Conservation (phyloP, 2,888 invertebrate genomes). For the Leptopilina syphax region DNA sequence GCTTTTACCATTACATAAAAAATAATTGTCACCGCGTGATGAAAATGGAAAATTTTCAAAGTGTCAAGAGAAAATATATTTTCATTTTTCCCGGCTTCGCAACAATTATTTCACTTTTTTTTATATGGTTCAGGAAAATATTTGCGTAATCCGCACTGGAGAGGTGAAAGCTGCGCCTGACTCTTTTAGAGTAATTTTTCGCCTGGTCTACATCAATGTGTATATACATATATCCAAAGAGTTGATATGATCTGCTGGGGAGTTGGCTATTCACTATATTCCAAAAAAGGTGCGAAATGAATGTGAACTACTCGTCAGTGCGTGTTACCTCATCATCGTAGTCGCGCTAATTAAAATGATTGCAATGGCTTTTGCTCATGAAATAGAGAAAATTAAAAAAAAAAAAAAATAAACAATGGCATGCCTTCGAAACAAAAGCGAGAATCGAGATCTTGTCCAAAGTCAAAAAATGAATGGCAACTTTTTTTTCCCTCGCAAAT, state of each 20-base stretch:
- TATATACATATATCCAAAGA: not conserved
- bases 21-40: too few relatives aligned
- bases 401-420: constrained; percentile 29
- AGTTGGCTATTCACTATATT: constrained; percentile 18
- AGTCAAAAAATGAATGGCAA: not conserved
- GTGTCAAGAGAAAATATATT: too few relatives aligned
- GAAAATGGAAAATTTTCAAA: too few relatives aligned
- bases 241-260: constrained; percentile 17
- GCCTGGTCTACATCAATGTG: constrained; percentile 49
- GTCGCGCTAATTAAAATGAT: constrained; percentile 51
- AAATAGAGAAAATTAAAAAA: constrained; percentile 37
- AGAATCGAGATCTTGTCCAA: constrained; percentile 1
- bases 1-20: too few relatives aligned
- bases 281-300: constrained; percentile 31
- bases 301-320: constrained; percentile 26
- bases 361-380: constrained; percentile 39
- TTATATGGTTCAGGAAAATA: constrained; percentile 42
- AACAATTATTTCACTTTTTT: not conserved
- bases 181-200: constrained; percentile 41
- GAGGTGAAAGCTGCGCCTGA: constrained; percentile 45
- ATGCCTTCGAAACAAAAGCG: not conserved
- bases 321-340: constrained; percentile 49
- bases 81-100: not conserved
- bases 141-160: constrained; percentile 50
- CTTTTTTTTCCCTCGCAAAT: not conserved